Base-by-base conservation (phyloP, 2,797 vertebrate species). In the Anniella stebbinsi region DNA sequence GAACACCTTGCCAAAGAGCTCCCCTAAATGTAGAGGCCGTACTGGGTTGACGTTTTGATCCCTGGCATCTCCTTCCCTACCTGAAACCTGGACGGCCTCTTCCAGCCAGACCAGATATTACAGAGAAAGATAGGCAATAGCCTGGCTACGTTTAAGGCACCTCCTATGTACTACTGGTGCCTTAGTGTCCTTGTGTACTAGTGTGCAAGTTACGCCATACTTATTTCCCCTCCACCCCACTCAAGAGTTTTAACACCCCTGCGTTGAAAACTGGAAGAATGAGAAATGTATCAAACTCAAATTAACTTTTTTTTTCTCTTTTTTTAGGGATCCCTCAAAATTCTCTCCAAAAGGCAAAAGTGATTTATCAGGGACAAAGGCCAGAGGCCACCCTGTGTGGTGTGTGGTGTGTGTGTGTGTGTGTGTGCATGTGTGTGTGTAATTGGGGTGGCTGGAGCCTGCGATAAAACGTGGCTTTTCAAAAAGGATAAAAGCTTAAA, bases 391-490 rank as follows among this genome's bases (percentile, higher is more conserved):
- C 15, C 18, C 60, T 45, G 45, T 6, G 45, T 45, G 45, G 45
- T 6, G 6, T 45, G 45, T 6, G 17, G 11, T 11, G 51, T 54
- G 51, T 8, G 51, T 8, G 51, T 54, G 60, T 48, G 48, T 48
- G 48, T 48, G 48, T 48, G 60, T 63, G 60, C 85, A 82, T 23
- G 83, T 0, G 1, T 0, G 33, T 36, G 18, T 76, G 38, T 77
- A n/a, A 25, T 85, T n/a, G 33, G 30, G 15, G 8, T 30, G 45
- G 28, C 45, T 78, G 76, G 6, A 18, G 45, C 30, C 2, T 25
- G 78, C 18, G 60, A 88, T 82, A 91, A 92, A 92, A 92, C 25
- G 11, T 0, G 86, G 89, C 80, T 73, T 82, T 63, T 3, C 2
- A 10, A 1, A 12, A 73, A 86, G 80, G 38, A 60, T 0, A 0